Conservation (phyloP, 2,888 invertebrate genomes). For the Lasioglossum oenotherae region DNA sequence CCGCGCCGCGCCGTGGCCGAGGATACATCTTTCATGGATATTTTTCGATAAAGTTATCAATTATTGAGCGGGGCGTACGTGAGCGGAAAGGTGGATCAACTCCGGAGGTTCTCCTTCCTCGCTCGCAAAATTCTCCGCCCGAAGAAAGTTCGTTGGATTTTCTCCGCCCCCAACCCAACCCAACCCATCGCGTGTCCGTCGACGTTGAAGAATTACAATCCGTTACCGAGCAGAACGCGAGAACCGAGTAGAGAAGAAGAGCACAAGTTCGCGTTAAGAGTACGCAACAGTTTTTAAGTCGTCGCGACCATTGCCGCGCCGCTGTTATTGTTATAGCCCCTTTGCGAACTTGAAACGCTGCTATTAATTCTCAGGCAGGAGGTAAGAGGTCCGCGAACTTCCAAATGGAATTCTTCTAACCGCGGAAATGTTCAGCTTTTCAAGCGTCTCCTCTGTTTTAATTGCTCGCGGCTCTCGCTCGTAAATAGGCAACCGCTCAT, state of each 20-base stretch:
- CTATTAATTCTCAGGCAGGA: constrained; percentile 58
- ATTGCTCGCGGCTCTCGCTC: not conserved
- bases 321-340: constrained; percentile 48
- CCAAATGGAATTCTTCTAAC: constrained; percentile 1
- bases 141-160: constrained; percentile 58
- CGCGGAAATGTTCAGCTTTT: constrained; percentile 10
- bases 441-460: not conserved
- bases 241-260: not conserved
- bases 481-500: not conserved
- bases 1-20: not conserved
- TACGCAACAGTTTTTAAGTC: constrained; percentile 65
- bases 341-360: constrained; percentile 50
- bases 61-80: constrained; percentile 54
- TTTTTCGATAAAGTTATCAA: constrained; percentile 55
- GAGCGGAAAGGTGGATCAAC: constrained; percentile 34
- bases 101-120: constrained; percentile 11
- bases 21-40: constrained; percentile 44
- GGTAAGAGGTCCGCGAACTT: constrained; percentile 5
- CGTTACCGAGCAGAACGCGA: constrained; percentile 23
- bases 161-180: constrained; percentile 24
- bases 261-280: constrained; percentile 58
- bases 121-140: constrained; percentile 52
- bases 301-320: constrained; percentile 19
- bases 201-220: constrained; percentile 68
- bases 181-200: constrained; percentile 65